Conservation (phyloP, 2,113 vertebrate species). For the Suncus etruscus region DNA sequence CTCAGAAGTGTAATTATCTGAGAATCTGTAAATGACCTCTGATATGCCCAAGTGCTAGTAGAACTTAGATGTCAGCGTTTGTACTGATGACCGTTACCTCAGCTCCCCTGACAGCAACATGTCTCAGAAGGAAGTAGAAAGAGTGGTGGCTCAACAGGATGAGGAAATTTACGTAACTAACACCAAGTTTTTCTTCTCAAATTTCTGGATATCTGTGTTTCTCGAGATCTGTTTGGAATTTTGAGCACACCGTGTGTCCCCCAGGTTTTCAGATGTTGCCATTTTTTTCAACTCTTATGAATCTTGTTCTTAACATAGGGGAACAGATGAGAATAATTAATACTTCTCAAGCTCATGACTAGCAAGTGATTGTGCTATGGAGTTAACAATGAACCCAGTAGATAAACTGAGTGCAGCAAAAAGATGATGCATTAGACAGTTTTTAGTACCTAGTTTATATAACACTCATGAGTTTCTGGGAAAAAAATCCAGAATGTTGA, state of each 20-base stretch:
- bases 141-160: background rate
- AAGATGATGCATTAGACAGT: background rate
- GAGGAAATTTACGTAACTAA: constrained; percentile 5
- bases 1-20: background rate
- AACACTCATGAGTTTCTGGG: constrained; percentile 10
- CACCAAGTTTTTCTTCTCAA: background rate
- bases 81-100: background rate
- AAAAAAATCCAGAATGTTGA: constrained; percentile 24
- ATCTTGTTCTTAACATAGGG: constrained; percentile 20
- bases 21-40: constrained; percentile 20
- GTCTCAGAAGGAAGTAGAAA: background rate
- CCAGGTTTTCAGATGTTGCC: constrained; percentile 51
- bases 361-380: constrained; percentile 36
- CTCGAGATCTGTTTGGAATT: constrained; percentile 26
- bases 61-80: constrained; percentile 22
- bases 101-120: background rate
- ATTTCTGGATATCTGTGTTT: constrained; percentile 2
- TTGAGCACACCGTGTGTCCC: background rate
- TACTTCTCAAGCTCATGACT: constrained; percentile 33
- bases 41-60: background rate
- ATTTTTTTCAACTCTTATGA: constrained; percentile 51
- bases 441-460: constrained; percentile 46
- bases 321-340: constrained; percentile 60
- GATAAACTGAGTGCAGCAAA: background rate
- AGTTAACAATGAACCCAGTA: constrained; percentile 23